Conservation (phyloP, 2,113 vertebrate genomes). For the Brevimyrus niger region DNA sequence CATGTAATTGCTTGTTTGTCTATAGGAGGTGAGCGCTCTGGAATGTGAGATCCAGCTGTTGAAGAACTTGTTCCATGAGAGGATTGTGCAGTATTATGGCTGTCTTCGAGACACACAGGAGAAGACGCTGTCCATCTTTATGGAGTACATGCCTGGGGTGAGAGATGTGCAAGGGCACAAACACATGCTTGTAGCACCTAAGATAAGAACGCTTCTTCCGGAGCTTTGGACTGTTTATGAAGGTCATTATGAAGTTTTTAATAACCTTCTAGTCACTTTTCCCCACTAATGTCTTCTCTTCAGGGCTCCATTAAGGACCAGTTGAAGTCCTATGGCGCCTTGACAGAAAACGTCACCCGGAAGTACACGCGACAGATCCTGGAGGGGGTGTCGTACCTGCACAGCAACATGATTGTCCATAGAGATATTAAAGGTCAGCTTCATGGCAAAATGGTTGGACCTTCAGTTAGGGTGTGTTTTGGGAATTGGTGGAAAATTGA, state of each 20-base stretch:
- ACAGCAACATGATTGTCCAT: constrained; percentile 99
- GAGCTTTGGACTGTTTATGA: background rate
- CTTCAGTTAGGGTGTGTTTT: background rate
- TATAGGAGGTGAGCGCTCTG: constrained; percentile 91
- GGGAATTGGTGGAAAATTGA: background rate
- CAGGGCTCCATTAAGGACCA: constrained; percentile 98
- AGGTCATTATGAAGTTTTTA: background rate
- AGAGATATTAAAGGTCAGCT: constrained; percentile 93
- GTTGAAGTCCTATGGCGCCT: constrained; percentile 89
- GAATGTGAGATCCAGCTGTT: constrained; percentile 98
- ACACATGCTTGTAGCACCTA: background rate
- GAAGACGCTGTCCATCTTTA: constrained; percentile 95
- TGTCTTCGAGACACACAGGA: constrained; percentile 86
- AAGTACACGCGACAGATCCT: constrained; percentile 95
- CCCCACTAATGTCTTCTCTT: background rate
- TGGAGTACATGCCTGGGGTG: constrained; percentile 99
- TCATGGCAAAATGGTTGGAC: background rate
- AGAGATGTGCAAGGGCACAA: constrained; percentile 33
- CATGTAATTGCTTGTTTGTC: constrained; percentile 11
- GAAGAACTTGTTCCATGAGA: constrained; percentile 91
- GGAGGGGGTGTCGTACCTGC: constrained; percentile 95
- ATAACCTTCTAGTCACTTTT: too few species aligned
- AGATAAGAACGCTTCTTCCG: background rate
- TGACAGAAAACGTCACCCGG: constrained; percentile 95
- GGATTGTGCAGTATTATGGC: constrained; percentile 97